Evolutionary conservation across 1,140 invertebrate genomes (phyloP).

Genomic region (Lepidurus couesii): DNA sequence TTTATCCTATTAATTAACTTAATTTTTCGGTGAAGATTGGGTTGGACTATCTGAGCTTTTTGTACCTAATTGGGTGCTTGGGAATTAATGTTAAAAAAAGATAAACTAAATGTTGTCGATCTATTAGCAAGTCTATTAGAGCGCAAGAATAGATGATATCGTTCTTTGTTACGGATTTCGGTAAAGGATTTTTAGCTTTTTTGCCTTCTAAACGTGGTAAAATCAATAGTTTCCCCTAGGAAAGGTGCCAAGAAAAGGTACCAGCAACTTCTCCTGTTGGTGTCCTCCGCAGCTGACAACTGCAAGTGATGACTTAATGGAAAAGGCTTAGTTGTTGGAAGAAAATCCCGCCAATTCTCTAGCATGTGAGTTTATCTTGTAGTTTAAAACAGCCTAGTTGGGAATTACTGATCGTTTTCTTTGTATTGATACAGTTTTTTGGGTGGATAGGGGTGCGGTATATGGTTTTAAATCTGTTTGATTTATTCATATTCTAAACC

Average conservation of each 20-base stretch:
- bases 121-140: too few relatives aligned
- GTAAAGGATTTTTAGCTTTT: background rate
- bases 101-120: too few relatives aligned
- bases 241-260: background rate
- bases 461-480: constrained; percentile 16
- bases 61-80: too few relatives aligned
- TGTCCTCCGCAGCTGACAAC: constrained; percentile 17
- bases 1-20: too few relatives aligned
- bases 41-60: too few relatives aligned
- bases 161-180: too few relatives aligned
- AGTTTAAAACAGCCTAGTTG: background rate
- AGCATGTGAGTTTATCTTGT: background rate
- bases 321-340: background rate
- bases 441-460: background rate
- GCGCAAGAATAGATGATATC: too few relatives aligned
- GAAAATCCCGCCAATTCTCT: background rate
- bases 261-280: background rate
- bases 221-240: background rate
- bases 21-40: too few relatives aligned
- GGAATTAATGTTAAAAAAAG: too few relatives aligned
- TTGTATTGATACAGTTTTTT: background rate
- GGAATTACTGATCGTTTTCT: constrained; percentile 3
- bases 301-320: constrained; percentile 15
- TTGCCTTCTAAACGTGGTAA: background rate
- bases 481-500: constrained; percentile 13